Evolutionary conservation across 1,140 invertebrate genomes (phyloP).

Genomic region (Brachionus paranguensis): DNA sequence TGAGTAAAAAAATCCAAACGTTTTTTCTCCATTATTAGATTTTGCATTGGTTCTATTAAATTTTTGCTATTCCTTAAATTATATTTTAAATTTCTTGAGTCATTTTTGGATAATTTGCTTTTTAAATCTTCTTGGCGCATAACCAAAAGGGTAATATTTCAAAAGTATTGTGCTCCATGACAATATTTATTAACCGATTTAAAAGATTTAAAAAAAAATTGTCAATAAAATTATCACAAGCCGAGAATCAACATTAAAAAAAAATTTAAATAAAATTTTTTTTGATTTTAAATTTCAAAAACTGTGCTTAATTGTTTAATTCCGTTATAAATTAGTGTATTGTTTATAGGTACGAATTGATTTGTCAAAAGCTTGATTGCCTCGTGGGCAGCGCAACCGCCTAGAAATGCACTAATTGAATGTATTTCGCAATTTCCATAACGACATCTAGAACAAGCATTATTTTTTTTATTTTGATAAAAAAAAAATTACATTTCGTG

Average conservation of each 20-base stretch:
- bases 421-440: constrained; percentile 91
- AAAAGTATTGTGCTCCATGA: neutral
- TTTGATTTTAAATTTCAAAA: neutral
- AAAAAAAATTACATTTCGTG: constrained; percentile 70
- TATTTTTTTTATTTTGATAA: neutral
- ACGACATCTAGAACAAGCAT: constrained; percentile 49
- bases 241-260: neutral
- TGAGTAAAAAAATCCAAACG: too few species aligned
- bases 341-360: constrained; percentile 91
- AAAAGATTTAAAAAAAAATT: neutral
- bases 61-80: too few species aligned
- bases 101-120: too few species aligned
- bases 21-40: too few species aligned
- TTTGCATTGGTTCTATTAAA: too few species aligned
- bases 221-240: neutral
- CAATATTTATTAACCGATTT: neutral
- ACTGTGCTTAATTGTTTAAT: constrained; percentile 63
- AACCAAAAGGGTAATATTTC: neutral
- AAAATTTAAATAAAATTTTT: neutral
- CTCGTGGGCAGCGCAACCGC: constrained; percentile 87
- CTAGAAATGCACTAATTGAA: constrained; percentile 85
- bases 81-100: too few species aligned
- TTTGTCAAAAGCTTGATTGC: constrained; percentile 91
- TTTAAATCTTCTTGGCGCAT: too few species aligned
- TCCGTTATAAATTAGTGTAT: constrained; percentile 91